Evolutionary conservation across 2,113 vertebrate species (phyloP).

Genomic region (Synodontis membranacea): DNA sequence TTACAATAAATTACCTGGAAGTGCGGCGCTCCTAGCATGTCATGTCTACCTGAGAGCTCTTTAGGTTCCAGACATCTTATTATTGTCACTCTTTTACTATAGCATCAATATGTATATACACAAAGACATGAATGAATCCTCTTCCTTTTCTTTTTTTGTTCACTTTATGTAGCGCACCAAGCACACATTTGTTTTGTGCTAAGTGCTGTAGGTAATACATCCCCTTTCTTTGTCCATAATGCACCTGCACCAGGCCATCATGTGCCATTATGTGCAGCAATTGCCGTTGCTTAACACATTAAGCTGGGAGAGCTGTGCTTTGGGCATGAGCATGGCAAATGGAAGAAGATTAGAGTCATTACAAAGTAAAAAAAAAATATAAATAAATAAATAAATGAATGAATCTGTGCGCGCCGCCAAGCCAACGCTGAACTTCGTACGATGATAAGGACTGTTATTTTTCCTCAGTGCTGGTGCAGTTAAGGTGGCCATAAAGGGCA

Average conservation of each 20-base stretch:
- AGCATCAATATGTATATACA: neutral
- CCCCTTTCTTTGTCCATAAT: constrained; percentile 37
- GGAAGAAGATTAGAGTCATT: constrained; percentile 70
- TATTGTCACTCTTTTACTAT: neutral
- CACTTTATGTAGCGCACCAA: neutral
- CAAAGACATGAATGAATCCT: neutral
- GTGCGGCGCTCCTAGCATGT: neutral
- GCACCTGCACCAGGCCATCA: constrained; percentile 35
- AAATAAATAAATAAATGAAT: too few species aligned
- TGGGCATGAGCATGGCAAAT: constrained; percentile 62
- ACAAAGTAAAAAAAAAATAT: constrained; percentile 58
- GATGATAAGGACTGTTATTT: constrained; percentile 56
- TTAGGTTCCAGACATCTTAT: neutral
- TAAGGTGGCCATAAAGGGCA: neutral
- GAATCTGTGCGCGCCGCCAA: constrained; percentile 64
- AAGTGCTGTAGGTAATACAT: constrained; percentile 28
- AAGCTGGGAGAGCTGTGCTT: constrained; percentile 54
- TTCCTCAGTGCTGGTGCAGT: neutral
- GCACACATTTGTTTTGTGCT: constrained; percentile 18
- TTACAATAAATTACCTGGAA: neutral
- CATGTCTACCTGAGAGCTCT: neutral
- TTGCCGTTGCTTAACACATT: constrained; percentile 57
- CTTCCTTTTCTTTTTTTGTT: constrained; percentile 2
- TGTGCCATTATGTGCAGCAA: constrained; percentile 54
- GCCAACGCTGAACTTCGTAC: constrained; percentile 59